phyloP scores from a whole-genome alignment of 2,113 vertebrate genomes.

The Corythornis madagascariensis region DNA sequence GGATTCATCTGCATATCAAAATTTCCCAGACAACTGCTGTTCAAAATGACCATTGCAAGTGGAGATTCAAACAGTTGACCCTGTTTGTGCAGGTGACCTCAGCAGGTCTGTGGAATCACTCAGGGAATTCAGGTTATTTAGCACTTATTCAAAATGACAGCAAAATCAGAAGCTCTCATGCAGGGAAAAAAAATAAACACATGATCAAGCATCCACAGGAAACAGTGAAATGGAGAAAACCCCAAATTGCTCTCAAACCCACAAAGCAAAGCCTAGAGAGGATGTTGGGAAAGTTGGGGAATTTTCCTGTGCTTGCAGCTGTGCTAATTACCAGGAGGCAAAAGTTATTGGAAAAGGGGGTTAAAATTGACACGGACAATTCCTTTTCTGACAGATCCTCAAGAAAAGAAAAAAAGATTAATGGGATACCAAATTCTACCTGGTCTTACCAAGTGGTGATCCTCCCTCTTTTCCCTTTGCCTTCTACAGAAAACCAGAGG shows the following conservation, averaged over 20 bases:
- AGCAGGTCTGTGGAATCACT: neutral
- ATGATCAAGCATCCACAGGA: neutral
- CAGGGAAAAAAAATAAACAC: neutral
- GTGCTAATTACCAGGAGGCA: neutral
- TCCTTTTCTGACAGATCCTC: neutral
- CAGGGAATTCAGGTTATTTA: neutral
- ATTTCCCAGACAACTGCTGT: neutral
- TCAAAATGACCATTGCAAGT: neutral
- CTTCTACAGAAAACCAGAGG: neutral
- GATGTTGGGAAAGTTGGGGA: slow-evolving; percentile 32
- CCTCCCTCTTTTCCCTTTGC: neutral
- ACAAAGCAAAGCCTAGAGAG: neutral
- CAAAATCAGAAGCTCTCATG: neutral
- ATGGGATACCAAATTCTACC: neutral
- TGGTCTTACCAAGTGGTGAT: neutral
- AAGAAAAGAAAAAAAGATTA: neutral
- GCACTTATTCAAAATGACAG: neutral
- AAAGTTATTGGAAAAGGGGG: neutral
- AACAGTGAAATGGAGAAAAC: slow-evolving; percentile 8
- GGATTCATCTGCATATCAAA: neutral
- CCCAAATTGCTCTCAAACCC: neutral
- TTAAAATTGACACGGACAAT: neutral
- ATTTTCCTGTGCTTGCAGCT: neutral
- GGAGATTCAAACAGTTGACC: no score
- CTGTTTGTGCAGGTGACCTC: neutral